These are phyloP conservation scores for Cabera pusaria DNA, from an alignment of 2,888 invertebrate species.

Conservation along the genomic window DNA sequence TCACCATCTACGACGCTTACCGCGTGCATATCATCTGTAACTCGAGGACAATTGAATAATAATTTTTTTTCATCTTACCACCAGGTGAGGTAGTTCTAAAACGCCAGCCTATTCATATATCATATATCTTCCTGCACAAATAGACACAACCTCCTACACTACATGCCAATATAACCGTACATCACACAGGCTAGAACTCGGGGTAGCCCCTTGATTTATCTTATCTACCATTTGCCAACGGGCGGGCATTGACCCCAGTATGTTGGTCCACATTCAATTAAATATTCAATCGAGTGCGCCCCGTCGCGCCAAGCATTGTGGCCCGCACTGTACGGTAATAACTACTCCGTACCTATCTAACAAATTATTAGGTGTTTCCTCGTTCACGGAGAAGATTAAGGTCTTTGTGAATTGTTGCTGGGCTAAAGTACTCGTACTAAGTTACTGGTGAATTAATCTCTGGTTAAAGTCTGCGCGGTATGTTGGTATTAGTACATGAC, in stretches of 20 bases:
- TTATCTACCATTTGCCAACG: constrained; percentile 33
- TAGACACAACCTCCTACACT: neutral
- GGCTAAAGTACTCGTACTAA: no score
- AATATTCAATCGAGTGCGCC: constrained; percentile 66
- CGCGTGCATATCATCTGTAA: no score
- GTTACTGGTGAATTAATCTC: no score
- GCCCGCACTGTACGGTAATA: constrained; percentile 47
- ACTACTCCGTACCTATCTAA: constrained; percentile 48
- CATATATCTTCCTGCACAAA: no score
- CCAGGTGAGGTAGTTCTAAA: no score
- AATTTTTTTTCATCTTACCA: no score
- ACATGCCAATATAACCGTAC: constrained; percentile 23
- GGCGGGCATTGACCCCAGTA: constrained; percentile 47
- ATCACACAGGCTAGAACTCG: constrained; percentile 30
- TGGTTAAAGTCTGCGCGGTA: no score
- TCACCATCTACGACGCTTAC: no score
- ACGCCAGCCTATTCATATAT: no score
- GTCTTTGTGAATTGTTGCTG: no score
- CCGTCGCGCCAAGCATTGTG: constrained; percentile 50
- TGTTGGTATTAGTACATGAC: no score
- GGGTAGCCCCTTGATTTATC: constrained; percentile 26
- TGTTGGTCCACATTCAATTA: constrained; percentile 66
- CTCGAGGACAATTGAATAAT: no score
- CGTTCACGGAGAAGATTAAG: constrained; percentile 13
- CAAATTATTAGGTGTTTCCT: constrained; percentile 35